phyloP scores from a whole-genome alignment of 2,113 vertebrate genomes.

The Hydrolagus affinis region DNA sequence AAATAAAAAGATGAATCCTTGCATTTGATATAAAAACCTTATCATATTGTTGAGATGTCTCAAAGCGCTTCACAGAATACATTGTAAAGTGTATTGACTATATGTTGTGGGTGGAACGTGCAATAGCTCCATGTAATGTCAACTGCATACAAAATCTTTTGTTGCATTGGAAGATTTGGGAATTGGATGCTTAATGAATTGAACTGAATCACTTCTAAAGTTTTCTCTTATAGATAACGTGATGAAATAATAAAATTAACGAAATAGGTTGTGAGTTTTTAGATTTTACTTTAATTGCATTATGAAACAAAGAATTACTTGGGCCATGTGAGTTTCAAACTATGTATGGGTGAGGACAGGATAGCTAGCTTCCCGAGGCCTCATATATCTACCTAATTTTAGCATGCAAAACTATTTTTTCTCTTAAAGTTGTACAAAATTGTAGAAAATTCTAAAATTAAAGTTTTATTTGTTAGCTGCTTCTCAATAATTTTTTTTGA shows the following conservation, averaged over 20 bases:
- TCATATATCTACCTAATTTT: neutral
- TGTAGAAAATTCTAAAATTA: no score
- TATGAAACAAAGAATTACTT: neutral
- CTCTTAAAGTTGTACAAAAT: neutral
- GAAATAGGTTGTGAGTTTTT: neutral
- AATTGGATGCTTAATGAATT: neutral
- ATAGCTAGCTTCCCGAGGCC: neutral
- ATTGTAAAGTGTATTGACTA: no score
- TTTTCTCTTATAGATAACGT: neutral
- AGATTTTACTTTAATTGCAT: neutral
- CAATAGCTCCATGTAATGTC: no score
- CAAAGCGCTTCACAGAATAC: no score
- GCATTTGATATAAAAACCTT: no score
- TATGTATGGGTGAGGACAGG: neutral
- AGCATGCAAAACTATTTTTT: neutral
- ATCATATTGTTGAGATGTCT: no score
- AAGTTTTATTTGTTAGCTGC: no score
- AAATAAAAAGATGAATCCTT: no score
- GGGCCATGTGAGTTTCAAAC: neutral
- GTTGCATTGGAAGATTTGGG: neutral
- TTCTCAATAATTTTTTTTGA: no score
- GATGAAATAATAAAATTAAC: neutral
- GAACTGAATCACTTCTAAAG: neutral
- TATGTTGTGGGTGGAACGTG: no score
- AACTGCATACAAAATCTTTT: neutral